phyloP scores from a whole-genome alignment of 1,140 invertebrate genomes.

The Geopemphigus sp. region DNA sequence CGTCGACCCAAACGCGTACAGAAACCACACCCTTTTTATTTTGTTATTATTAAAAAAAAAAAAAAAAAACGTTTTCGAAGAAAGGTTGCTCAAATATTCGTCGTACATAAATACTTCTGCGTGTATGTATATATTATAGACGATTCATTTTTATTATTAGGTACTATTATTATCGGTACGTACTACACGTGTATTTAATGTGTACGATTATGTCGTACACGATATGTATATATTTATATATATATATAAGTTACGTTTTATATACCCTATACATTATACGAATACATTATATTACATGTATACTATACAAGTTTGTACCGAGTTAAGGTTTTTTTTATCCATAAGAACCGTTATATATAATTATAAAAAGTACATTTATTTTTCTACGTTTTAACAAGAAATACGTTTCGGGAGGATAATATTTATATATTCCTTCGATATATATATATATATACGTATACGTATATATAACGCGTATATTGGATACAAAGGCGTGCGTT shows the following conservation, averaged over 20 bases:
- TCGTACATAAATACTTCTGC: background rate
- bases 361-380: background rate
- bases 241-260: background rate
- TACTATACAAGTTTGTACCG: too few species aligned
- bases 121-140: background rate
- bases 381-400: background rate
- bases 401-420: background rate
- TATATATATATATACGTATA: background rate
- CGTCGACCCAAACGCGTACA: too few species aligned
- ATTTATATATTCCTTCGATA: background rate
- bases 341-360: background rate
- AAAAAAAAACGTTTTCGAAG: background rate
- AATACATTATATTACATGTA: too few species aligned
- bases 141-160: background rate
- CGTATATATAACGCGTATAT: too few species aligned
- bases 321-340: background rate
- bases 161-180: slow-evolving; percentile 5
- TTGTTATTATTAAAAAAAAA: too few species aligned
- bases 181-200: background rate
- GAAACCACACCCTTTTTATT: too few species aligned
- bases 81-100: slow-evolving; percentile 25
- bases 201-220: background rate
- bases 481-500: background rate
- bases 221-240: background rate
- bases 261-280: background rate